Evolutionary conservation across 2,888 invertebrate species (phyloP).

Genomic region (Lithosia quadra): DNA sequence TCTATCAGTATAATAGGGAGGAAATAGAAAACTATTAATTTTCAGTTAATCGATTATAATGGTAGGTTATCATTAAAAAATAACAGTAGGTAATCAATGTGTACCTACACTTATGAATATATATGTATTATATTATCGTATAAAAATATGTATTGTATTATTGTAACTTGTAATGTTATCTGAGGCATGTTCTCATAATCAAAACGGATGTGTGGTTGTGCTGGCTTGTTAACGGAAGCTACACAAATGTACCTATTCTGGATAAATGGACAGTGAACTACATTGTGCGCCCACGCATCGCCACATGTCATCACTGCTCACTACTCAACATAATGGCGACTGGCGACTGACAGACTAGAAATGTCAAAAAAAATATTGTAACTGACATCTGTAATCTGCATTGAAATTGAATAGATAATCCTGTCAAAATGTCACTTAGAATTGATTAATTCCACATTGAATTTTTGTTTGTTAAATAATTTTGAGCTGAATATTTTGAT

Average conservation of each 20-base stretch:
- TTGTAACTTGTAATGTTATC: constrained; percentile 38
- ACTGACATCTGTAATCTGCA: not conserved
- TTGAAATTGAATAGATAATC: constrained; percentile 15
- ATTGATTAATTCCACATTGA: not conserved
- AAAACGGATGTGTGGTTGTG: constrained; percentile 74
- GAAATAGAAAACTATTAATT: too few species aligned
- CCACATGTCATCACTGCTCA: not conserved
- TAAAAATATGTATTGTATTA: constrained; percentile 38
- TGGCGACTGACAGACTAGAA: constrained; percentile 7
- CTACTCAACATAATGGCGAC: constrained; percentile 1
- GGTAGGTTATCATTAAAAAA: not conserved
- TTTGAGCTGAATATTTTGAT: too few species aligned
- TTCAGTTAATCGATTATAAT: not conserved
- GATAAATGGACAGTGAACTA: constrained; percentile 81
- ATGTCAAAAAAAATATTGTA: constrained; percentile 1
- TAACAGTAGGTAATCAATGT: not conserved
- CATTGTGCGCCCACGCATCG: constrained; percentile 50
- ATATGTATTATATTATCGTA: constrained; percentile 32
- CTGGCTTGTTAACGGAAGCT: constrained; percentile 68
- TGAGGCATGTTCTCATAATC: constrained; percentile 56
- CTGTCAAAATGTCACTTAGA: constrained; percentile 6
- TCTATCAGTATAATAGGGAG: too few species aligned
- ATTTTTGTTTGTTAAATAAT: not conserved
- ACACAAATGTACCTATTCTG: constrained; percentile 61
- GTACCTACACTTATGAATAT: constrained; percentile 9